Conservation (phyloP, 1,140 invertebrate genomes). For the Camponotus floridanus region DNA sequence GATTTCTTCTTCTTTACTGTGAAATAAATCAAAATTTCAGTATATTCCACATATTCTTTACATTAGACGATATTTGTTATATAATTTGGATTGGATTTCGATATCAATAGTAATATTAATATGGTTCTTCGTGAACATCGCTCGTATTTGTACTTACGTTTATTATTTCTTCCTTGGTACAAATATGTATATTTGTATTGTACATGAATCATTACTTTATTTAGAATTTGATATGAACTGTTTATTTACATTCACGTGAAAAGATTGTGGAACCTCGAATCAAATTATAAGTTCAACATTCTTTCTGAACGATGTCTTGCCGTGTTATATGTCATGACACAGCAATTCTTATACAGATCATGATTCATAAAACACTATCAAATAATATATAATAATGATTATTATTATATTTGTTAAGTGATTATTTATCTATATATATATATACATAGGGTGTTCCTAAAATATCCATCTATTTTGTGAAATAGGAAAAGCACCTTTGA, state of each 20-base stretch:
- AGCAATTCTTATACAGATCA: neutral
- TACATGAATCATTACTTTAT: constrained; percentile 33
- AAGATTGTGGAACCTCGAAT: neutral
- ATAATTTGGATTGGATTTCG: neutral
- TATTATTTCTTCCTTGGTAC: neutral
- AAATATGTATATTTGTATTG: neutral
- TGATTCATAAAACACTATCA: neutral
- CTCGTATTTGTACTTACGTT: neutral
- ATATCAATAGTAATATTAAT: neutral
- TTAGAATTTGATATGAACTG: constrained; percentile 10
- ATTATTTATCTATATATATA: too few species aligned
- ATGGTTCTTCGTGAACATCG: neutral
- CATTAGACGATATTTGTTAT: neutral
- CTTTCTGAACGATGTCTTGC: neutral
- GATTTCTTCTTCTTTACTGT: neutral
- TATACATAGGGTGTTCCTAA: too few species aligned
- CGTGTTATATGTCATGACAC: constrained; percentile 21
- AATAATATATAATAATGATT: too few species aligned
- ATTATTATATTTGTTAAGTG: too few species aligned
- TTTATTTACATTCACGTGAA: constrained; percentile 25
- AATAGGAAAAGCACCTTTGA: too few species aligned
- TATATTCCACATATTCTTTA: neutral
- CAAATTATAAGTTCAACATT: neutral
- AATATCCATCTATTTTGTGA: too few species aligned
- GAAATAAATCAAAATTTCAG: neutral